Base-by-base conservation (phyloP, 2,113 vertebrate genomes). In the Lipotes vexillifer region DNA sequence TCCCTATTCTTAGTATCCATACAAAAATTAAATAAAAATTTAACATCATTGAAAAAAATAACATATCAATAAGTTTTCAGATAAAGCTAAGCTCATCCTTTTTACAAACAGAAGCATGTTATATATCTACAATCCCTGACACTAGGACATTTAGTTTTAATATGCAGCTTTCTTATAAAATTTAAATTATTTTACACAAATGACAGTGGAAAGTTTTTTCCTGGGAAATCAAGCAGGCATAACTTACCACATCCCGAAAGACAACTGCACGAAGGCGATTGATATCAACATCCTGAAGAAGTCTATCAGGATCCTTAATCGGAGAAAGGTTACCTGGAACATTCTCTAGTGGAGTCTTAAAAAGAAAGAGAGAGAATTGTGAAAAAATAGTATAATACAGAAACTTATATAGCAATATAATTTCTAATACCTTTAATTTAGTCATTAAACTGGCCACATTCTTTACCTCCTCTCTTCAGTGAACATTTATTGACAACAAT, bases 241-340 rank as follows among this genome's bases (percentile, higher is more conserved):
- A 85, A 99, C 99, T 99, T 95, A 99, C 99, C 99, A 99, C 99
- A 80, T 99, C 99, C 78, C 99, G 99, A 97, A 99, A 99, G 95
- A 99, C 99, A 85, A 99, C 99, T 18, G 99, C 99, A 65, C 99
- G 99, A 11, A 99, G 99, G 46, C 99, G 99, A 98, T 99, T 99
- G 97, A 99, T 99, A 96, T 99, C 99, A 91, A 99, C 99, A 88
- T 99, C 99, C 98, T 99, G 99, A 98, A 99, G 99, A 95, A 99
- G 99, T 87, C 99, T 99, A 95, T 99, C 99, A 0, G 99, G 99
- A 97, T 99, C 99, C 98, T 99, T 99, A 97, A 99, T 99, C 80
- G 99, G 99, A 98, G 99, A 99, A 97, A 99, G 98, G 97, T 99
- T 99, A 97, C 99, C 98, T 97, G 99, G 99, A 97, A 99, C 98